Evolutionary conservation across 2,113 vertebrate species (phyloP), one percentile per base, ranked within the genome.

Genomic region (Melanerpes aurifrons): DNA sequence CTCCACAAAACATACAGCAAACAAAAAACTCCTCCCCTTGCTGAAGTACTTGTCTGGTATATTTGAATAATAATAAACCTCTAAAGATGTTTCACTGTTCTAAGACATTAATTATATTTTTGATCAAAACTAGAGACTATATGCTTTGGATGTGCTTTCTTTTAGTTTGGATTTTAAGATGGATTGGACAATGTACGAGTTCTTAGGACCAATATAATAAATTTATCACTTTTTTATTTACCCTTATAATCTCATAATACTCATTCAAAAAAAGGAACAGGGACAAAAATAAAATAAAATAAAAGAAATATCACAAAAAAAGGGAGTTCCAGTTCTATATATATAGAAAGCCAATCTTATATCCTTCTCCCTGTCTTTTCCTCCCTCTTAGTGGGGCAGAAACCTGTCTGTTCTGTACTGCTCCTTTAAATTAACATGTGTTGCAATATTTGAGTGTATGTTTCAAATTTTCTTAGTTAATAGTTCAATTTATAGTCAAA

Each of bases 401-500:
- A 90, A 76, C 62, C 3, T 79, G 6, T 45, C 29, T 72, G 28
- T 29, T 69, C 3, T 83, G 28, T 32, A 56, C 9, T 24, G 3
- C 29, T 87, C 12, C 5, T 74, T 72, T 37, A 74, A 74, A 54
- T 68, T 77, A 88, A 61, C 3, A 40, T 21, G 25, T 47, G 67
- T 43, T 80, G 22, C 10, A 59, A 25, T 82, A 58, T 69, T 75
- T 15, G 1, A 78, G 4, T 25, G 29, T 58, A 54, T 7, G 1
- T 84, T 95, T 89, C 32, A 53, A 32, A 71, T 86, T 79, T 71
- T 84, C 70, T 66, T 90, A 64, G 11, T 69, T 86, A 78, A 69
- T 69, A 73, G 26, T 85, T 91, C 21, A 82, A 47, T 28, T 87
- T 68, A 40, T 1, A 79, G 22, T 59, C 43, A 76, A 82, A 63